Evolutionary conservation across 35 echinoderm and acorn worm species (phyloP).

Genomic region (Apostichopus parvimensis): DNA sequence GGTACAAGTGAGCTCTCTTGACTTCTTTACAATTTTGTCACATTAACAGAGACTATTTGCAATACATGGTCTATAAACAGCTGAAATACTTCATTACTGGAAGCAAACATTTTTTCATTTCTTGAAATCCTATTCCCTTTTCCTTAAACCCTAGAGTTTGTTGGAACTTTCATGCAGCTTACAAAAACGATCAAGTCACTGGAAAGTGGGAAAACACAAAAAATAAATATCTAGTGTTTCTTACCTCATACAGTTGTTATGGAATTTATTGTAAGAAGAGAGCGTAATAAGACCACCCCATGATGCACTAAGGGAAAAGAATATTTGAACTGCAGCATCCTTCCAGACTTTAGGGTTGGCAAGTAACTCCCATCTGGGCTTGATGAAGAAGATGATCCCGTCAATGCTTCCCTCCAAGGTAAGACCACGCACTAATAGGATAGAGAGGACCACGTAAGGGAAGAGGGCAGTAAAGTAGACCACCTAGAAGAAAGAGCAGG

Average conservation of each 20-base stretch:
- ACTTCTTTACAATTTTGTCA: too few relatives aligned
- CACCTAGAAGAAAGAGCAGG: conserved; percentile 58
- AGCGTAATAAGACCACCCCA: conserved; percentile 88
- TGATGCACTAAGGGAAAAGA: conserved; percentile 91
- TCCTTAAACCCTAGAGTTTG: too few relatives aligned
- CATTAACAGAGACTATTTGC: too few relatives aligned
- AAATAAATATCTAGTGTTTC: not conserved
- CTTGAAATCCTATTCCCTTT: too few relatives aligned
- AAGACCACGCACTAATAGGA: conserved; percentile 80
- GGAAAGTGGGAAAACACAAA: too few relatives aligned
- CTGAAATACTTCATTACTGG: too few relatives aligned
- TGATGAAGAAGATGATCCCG: conserved; percentile 85
- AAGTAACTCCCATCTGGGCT: conserved; percentile 74
- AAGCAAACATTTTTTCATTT: too few relatives aligned
- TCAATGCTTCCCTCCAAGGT: conserved; percentile 71
- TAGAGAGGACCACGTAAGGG: conserved; percentile 84
- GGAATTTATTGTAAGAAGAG: conserved; percentile 87
- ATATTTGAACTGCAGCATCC: conserved; percentile 96
- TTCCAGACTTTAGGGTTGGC: conserved; percentile 95
- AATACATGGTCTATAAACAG: too few relatives aligned
- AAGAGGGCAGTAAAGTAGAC: conserved; percentile 96
- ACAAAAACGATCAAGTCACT: too few relatives aligned
- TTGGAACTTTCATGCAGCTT: too few relatives aligned
- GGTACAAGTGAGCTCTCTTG: too few relatives aligned
- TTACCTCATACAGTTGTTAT: conserved; percentile 94